Evolutionary conservation across 1,140 invertebrate genomes (phyloP).

Genomic region (Drosophila bipectinata): DNA sequence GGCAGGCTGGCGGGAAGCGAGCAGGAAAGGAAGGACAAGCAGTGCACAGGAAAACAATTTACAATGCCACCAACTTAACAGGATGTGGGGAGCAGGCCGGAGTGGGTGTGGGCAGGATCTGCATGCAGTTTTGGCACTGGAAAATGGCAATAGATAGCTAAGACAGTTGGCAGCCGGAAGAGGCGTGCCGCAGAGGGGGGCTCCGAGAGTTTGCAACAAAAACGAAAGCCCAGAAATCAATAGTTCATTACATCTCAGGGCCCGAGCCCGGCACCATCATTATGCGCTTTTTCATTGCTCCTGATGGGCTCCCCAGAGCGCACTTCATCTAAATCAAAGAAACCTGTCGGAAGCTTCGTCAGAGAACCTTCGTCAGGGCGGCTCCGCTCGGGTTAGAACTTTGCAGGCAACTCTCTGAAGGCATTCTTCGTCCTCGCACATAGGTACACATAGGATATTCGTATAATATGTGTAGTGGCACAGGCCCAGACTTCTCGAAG

Average conservation of each 20-base stretch:
- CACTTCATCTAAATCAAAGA: constrained; percentile 44
- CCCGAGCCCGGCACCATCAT: too few relatives aligned
- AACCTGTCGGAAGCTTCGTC: constrained; percentile 23
- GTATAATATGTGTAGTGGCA: constrained; percentile 47
- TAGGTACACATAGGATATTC: constrained; percentile 62
- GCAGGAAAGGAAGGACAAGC: constrained; percentile 53
- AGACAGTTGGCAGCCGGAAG: constrained; percentile 35
- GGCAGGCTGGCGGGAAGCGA: constrained; percentile 28
- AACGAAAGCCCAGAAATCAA: constrained; percentile 1
- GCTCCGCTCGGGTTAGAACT: constrained; percentile 12
- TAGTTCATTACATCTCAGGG: neutral
- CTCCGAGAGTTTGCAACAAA: constrained; percentile 14
- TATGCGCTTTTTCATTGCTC: neutral
- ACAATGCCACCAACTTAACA: constrained; percentile 71
- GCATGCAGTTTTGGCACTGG: constrained; percentile 74
- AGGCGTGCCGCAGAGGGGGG: constrained; percentile 24
- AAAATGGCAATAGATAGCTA: constrained; percentile 62
- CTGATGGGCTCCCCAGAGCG: constrained; percentile 25
- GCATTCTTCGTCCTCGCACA: constrained; percentile 31
- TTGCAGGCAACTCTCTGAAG: constrained; percentile 45
- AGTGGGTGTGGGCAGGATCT: neutral
- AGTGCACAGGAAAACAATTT: constrained; percentile 75
- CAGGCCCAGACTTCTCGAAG: neutral
- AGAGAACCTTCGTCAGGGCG: constrained; percentile 20
- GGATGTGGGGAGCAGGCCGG: constrained; percentile 7